Evolutionary conservation across 2,797 vertebrate genomes (phyloP).

Genomic region (Rhabdophis nuchalis): DNA sequence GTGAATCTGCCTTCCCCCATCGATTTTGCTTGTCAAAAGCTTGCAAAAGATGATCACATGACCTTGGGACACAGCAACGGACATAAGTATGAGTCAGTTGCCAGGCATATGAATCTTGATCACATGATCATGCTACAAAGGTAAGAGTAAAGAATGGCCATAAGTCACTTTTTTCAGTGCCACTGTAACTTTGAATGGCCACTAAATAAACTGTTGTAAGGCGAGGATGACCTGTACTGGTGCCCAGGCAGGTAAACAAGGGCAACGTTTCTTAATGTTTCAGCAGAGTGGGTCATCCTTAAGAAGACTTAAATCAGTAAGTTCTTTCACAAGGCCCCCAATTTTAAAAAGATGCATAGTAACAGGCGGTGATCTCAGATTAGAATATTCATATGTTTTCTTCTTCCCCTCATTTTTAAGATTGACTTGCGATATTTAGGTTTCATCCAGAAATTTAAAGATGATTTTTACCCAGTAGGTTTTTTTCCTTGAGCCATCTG

Average conservation of each 20-base stretch:
- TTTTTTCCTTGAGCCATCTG: slow-evolving; percentile 10
- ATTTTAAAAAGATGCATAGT: slow-evolving; percentile 6
- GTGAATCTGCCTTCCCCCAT: neutral
- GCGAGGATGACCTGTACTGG: rapidly evolving
- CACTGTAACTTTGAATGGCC: neutral
- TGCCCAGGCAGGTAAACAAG: neutral
- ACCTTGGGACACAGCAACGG: neutral
- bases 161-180: neutral
- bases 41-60: neutral
- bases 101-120: neutral
- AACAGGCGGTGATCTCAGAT: slow-evolving; percentile 32
- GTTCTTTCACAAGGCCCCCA: neutral
- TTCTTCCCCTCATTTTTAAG: slow-evolving; percentile 33
- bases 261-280: neutral
- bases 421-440: slow-evolving; percentile 30
- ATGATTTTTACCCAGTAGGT: slow-evolving; percentile 10
- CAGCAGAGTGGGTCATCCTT: neutral
- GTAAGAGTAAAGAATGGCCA: neutral
- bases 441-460: slow-evolving; percentile 17
- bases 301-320: neutral
- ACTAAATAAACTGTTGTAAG: neutral
- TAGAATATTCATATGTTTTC: slow-evolving; percentile 31
- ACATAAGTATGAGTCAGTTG: neutral
- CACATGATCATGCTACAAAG: neutral
- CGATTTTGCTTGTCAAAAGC: neutral